A percentile compares a stretch with the other conserved stretches of the same genome.
Conservation (phyloP, 2,113 vertebrate species). For the Chrysochloris asiatica region DNA sequence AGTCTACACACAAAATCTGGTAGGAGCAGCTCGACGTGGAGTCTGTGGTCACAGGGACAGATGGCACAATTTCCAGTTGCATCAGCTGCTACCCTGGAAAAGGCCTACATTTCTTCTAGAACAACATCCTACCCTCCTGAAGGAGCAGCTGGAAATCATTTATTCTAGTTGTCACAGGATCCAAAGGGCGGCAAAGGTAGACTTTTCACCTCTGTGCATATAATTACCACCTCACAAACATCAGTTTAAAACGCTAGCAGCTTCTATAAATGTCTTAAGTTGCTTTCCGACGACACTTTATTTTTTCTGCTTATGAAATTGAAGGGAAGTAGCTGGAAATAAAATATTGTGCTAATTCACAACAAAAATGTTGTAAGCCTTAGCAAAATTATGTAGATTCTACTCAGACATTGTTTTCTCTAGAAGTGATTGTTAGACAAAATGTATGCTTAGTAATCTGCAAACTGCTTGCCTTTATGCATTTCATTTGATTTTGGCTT, state of each 20-base stretch:
- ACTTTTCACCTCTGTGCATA: background rate
- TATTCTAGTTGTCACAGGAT: background rate
- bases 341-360: background rate
- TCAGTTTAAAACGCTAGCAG: background rate
- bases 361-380: background rate
- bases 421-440: background rate
- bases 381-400: background rate
- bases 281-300: background rate
- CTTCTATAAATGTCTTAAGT: background rate
- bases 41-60: background rate
- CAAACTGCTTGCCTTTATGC: background rate
- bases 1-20: background rate
- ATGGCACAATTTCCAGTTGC: background rate
- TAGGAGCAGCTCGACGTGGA: background rate
- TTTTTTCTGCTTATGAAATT: background rate
- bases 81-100: background rate
- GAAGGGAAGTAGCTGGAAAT: background rate
- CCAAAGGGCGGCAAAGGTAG: background rate
- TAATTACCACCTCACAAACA: background rate
- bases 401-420: background rate
- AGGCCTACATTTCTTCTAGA: background rate
- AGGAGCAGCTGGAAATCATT: background rate
- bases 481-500: background rate
- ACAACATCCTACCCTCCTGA: background rate
- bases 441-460: background rate